Evolutionary conservation across 2,888 invertebrate species (phyloP), one percentile per base, ranked within the genome.

Genomic region (Tetramorium bicarinatum): DNA sequence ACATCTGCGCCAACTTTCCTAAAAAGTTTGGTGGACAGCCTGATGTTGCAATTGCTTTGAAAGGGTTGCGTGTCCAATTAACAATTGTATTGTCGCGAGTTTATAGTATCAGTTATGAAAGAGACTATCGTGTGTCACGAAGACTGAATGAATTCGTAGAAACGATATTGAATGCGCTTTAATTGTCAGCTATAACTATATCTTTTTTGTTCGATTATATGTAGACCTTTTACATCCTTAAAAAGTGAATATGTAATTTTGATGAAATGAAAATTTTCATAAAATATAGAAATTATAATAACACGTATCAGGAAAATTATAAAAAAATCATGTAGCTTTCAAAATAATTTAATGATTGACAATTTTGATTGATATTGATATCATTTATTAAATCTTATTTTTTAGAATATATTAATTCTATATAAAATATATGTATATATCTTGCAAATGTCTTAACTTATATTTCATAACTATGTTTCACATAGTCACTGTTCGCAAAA

Each of bases 371-470:
- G 9, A 47, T 2, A 18, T 38, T n/a, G 11, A 52, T 54, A 21
- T 54, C 15, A 21, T 67, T 71, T 71, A 34, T 52, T 49, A 44
- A 72, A 69, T 29, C 18, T 29, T 15, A 25, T 13, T 21, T 21
- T 62, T 64, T 0, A 52, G 3, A 18, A 76, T 64, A 64, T 66
- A 18, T 76, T 59, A 13, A 44, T 41, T 34, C 3, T 56, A 21
- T 77, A 77, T 21, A 67, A 29, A 77, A 67, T 56, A 67, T 77
- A 67, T 75, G 56, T 56, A 67, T 77, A 67, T 75, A 25, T 64
- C 13, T 21, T 52, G 15, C 18, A 49, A 38, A 21, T 64, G 25
- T 13, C 3, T 18, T 29, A 71, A 13, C 25, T 44, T 34, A n/a
- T 62, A 7, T 59, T 47, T 13, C 9, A 47, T 25, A 25, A 38